Conservation (phyloP, 2,888 invertebrate genomes). For the Acholoe squamosa region DNA sequence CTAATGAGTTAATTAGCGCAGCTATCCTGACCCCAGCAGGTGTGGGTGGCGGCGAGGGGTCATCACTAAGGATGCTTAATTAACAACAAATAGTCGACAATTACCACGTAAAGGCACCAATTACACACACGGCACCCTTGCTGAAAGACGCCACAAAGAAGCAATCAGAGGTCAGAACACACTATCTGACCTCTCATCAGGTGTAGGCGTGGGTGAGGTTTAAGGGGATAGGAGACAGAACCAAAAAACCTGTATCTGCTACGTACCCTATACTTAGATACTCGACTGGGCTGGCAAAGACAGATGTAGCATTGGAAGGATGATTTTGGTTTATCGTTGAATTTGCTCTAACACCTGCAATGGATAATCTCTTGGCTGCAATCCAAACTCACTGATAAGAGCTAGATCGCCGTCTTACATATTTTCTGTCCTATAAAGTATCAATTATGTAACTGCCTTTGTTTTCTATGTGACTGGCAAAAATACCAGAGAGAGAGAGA, state of each 20-base stretch:
- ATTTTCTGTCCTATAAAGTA: too few species aligned
- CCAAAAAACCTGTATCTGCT: background rate
- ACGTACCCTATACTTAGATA: background rate
- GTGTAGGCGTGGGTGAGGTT: background rate
- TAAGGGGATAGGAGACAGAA: background rate
- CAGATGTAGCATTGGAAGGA: background rate
- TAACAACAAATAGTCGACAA: background rate
- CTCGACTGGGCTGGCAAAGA: background rate
- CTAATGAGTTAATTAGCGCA: conserved; percentile 22
- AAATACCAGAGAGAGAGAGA: background rate
- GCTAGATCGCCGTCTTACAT: too few species aligned
- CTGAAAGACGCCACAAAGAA: conserved; percentile 37
- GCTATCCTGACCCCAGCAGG: conserved; percentile 10
- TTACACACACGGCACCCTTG: conserved; percentile 12
- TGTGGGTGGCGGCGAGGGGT: conserved; percentile 15
- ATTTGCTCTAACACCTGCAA: too few species aligned
- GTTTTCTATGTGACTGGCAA: background rate
- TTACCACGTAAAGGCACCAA: background rate
- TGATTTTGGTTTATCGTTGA: too few species aligned
- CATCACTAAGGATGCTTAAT: background rate
- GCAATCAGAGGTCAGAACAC: background rate
- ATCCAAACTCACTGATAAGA: too few species aligned
- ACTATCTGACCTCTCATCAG: background rate
- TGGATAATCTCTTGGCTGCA: too few species aligned
- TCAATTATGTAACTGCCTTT: background rate